phyloP scores from a whole-genome alignment of 2,113 vertebrate genomes.

The Megaceryle torquata region DNA sequence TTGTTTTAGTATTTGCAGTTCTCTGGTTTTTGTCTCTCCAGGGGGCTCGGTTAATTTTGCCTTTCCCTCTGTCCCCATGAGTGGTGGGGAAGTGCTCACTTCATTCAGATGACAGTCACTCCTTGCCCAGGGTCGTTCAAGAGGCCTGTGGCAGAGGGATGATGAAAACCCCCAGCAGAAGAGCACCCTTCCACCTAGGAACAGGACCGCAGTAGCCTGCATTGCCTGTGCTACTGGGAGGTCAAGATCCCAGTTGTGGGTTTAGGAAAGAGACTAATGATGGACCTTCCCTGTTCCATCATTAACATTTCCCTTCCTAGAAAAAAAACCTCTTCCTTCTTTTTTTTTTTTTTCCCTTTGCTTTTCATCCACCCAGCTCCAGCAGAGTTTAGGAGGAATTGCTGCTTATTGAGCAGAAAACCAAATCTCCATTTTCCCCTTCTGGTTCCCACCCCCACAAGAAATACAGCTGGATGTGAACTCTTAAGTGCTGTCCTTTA shows the following conservation, averaged over 20 bases:
- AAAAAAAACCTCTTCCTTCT: background rate
- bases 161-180: background rate
- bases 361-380: background rate
- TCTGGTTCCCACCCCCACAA: background rate
- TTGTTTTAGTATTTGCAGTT: constrained; percentile 8
- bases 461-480: background rate
- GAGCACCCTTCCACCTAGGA: background rate
- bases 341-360: background rate
- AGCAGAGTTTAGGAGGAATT: background rate
- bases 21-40: background rate
- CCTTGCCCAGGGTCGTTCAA: background rate
- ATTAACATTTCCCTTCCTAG: background rate
- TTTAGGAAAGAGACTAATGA: background rate
- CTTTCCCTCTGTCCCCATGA: background rate
- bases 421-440: background rate
- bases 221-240: background rate
- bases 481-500: background rate
- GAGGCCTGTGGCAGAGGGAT: background rate
- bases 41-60: background rate
- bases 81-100: background rate
- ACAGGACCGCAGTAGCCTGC: background rate
- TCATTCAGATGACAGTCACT: background rate
- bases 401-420: background rate
- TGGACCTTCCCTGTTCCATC: background rate
- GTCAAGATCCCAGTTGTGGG: background rate